phyloP scores from a whole-genome alignment of 2,797 vertebrate species.

The Centroberyx gerrardi region DNA sequence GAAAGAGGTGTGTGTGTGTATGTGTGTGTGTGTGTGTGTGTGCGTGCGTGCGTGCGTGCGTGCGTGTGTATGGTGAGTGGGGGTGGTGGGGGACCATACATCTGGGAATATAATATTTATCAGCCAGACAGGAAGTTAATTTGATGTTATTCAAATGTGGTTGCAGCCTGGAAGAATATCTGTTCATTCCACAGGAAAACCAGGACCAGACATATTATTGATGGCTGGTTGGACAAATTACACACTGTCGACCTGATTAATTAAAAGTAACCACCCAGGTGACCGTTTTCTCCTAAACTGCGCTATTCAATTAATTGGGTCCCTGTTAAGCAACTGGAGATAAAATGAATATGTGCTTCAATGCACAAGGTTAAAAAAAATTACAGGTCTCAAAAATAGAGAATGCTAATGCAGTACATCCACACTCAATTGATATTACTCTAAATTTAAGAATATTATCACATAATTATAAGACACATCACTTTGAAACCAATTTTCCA shows the following conservation, averaged over 20 bases:
- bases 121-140: too few species aligned
- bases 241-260: conserved; percentile 60
- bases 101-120: too few species aligned
- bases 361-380: conserved; percentile 34
- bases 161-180: conserved; percentile 27
- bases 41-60: too few species aligned
- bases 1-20: too few species aligned
- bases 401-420: too few species aligned
- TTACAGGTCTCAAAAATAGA: conserved; percentile 19
- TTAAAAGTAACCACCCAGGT: conserved; percentile 50
- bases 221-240: conserved; percentile 66
- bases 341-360: conserved; percentile 41
- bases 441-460: neutral
- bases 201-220: conserved; percentile 48
- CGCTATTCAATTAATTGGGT: conserved; percentile 53
- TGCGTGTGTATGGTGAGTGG: too few species aligned
- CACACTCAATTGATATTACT: neutral
- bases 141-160: conserved; percentile 31
- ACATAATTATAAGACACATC: too few species aligned
- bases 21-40: too few species aligned
- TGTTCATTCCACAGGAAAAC: conserved; percentile 47
- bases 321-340: conserved; percentile 36
- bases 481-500: too few species aligned
- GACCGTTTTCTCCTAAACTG: conserved; percentile 39
- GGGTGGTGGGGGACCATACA: too few species aligned